Conservation (phyloP, 2,797 vertebrate genomes). For the Mionectes olivaceus region DNA sequence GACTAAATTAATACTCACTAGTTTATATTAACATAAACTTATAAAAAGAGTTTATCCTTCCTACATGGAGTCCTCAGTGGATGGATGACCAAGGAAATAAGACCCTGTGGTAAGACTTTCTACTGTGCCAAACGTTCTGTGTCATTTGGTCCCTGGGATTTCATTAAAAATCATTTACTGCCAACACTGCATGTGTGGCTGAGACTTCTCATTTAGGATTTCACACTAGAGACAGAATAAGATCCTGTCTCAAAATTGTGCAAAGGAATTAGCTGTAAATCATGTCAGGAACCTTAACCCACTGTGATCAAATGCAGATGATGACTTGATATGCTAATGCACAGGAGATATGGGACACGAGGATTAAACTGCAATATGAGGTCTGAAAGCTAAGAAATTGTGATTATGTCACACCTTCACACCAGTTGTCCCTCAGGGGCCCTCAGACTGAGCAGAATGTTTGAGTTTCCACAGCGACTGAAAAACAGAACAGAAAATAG, state of each 20-base stretch:
- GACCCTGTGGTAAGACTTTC: not conserved
- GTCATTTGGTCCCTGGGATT: not conserved
- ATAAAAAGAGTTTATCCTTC: not conserved
- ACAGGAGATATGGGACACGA: not conserved
- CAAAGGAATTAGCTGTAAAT: not conserved
- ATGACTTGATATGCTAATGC: not conserved
- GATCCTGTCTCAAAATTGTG: not conserved
- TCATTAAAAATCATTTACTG: not conserved
- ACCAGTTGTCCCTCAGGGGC: not conserved
- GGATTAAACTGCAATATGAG: not conserved
- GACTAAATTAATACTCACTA: not conserved
- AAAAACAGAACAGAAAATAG: not conserved
- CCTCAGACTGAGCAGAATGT: not conserved
- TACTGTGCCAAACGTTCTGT: not conserved
- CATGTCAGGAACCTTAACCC: not conserved
- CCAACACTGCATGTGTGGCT: not conserved
- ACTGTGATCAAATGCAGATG: not conserved
- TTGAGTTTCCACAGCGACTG: not conserved
- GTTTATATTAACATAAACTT: not conserved
- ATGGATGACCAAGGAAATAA: not conserved
- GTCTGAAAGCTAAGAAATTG: not conserved
- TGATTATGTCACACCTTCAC: not conserved
- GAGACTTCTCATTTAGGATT: not conserved
- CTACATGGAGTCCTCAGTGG: not conserved
- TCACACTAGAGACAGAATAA: not conserved